Evolutionary conservation across 1,140 invertebrate species (phyloP), one percentile per base, ranked within the genome.

Genomic region (Luehdorfia chinensis): DNA sequence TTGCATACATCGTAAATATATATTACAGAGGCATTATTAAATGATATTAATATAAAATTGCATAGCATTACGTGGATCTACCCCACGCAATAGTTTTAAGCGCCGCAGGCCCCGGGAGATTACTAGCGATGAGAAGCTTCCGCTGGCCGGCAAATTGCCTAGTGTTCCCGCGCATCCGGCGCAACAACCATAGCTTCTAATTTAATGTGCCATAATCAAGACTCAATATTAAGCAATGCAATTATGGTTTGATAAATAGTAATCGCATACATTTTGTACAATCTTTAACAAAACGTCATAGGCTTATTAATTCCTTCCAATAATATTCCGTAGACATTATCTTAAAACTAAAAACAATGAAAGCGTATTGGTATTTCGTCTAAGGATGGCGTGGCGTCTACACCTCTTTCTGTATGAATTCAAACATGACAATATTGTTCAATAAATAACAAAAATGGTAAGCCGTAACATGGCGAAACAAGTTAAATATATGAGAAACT

Each of bases 81-180:
- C 36, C 39, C 43, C 33, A 37, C 25, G 39, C 34, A 37, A 23
- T 31, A 46, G 30, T 16, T 33, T 34, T 27, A 50, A 28, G 48
- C 41, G 55, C 63, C 44, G 53, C 58, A 46, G 44, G 66, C 43
- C 41, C 39, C 54, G 51, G 51, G 44, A 69, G 56, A 70, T 65
- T 54, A 50, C 55, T 52, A 51, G 58, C 54, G 65, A 68, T 55
- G 55, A 47, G 53, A 50, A 59, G 57, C 60, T 65, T 72, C 68
- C 66, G 59, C 47, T 48, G 54, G 19, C 63, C 56, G 54, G 68
- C 58, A 69, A 72, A 72, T 72, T 66, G 56, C 66, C 31, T 15
- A 28, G 19, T 37, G 41, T 52, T 46, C 37, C 28, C 27, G 43
- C 32, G 39, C 59, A 66, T 66, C 65, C 61, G 62, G 47, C 43